Evolutionary conservation across 1,140 invertebrate genomes (phyloP).

Genomic region (Thaumetopoea pityocampa): DNA sequence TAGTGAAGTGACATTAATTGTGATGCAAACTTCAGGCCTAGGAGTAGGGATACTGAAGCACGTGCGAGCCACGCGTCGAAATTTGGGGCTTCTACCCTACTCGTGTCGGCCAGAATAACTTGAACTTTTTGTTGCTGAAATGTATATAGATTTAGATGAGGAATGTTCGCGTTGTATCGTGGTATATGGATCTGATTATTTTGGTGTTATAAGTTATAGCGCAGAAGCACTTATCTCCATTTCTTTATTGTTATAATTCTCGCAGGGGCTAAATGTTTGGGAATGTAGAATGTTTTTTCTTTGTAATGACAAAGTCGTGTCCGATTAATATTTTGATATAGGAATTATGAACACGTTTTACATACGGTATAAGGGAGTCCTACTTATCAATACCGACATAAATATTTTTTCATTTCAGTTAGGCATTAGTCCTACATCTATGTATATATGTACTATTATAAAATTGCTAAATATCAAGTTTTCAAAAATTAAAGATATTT

Average conservation of each 20-base stretch:
- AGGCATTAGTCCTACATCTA: too few relatives aligned
- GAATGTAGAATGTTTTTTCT: too few relatives aligned
- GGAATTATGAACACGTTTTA: too few relatives aligned
- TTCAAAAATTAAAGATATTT: too few relatives aligned
- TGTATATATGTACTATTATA: too few relatives aligned
- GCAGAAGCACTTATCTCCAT: conserved; percentile 26
- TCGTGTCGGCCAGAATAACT: conserved; percentile 10
- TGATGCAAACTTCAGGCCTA: conserved; percentile 43
- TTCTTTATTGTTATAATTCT: conserved; percentile 34
- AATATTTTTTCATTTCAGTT: too few relatives aligned
- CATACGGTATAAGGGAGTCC: too few relatives aligned
- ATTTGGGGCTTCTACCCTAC: conserved; percentile 32
- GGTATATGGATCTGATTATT: background rate
- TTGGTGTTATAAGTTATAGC: conserved; percentile 13
- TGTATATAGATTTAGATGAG: background rate
- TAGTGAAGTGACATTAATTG: conserved; percentile 47
- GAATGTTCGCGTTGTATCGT: background rate
- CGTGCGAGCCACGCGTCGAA: conserved; percentile 41
- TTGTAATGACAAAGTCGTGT: too few relatives aligned
- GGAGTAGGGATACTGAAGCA: conserved; percentile 27
- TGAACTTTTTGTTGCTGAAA: conserved; percentile 6
- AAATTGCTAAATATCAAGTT: too few relatives aligned
- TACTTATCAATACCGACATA: too few relatives aligned
- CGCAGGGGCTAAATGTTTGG: conserved; percentile 24
- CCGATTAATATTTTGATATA: too few relatives aligned